Percentiles rank a stretch among this genome's conserved stretches.
Conservation (phyloP, 2,113 vertebrate genomes). For the Megaleporinus macrocephalus region DNA sequence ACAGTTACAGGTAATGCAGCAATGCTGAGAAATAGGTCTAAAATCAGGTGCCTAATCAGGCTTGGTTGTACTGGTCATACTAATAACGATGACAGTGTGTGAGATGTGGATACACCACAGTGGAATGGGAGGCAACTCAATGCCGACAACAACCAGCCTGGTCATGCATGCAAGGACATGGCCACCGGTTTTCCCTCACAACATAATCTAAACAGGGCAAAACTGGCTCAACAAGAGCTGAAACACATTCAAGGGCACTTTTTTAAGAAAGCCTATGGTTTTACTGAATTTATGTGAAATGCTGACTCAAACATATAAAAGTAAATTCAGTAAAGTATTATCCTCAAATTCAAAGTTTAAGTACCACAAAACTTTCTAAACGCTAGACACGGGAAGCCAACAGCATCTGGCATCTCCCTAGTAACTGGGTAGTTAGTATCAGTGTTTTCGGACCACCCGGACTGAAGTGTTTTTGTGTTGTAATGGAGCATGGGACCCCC, state of each 20-base stretch:
- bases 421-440: conserved; percentile 25
- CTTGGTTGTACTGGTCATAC: conserved; percentile 6
- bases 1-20: background rate
- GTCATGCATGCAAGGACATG: conserved; percentile 16
- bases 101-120: background rate
- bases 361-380: background rate
- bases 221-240: background rate
- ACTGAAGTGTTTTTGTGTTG: conserved; percentile 62
- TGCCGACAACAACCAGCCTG: background rate
- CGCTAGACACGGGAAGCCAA: conserved; percentile 10
- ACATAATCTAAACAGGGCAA: background rate
- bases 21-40: conserved; percentile 14
- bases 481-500: conserved; percentile 71
- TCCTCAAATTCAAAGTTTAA: background rate
- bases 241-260: background rate
- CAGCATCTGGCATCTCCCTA: background rate
- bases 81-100: conserved; percentile 2
- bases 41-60: background rate
- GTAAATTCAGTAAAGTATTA: too few relatives aligned
- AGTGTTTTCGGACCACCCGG: conserved; percentile 72
- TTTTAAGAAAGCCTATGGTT: too few relatives aligned
- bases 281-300: background rate
- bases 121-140: background rate
- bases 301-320: too few relatives aligned
- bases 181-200: background rate